Conservation (phyloP, 2,797 vertebrate genomes). For the Microctenopoma lineatum region DNA sequence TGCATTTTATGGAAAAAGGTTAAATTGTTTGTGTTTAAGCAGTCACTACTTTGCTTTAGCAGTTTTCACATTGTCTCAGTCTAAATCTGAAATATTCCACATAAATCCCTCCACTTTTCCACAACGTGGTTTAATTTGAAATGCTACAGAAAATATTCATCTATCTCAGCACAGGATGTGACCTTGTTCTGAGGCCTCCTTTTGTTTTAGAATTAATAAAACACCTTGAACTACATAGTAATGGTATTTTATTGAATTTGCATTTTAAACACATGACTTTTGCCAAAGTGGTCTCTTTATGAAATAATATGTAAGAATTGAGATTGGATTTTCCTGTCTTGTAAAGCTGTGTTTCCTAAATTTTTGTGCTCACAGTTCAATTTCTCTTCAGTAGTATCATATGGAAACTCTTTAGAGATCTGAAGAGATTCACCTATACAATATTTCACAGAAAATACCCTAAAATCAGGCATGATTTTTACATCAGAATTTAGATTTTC, state of each 20-base stretch:
- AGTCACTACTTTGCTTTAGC: constrained; percentile 23
- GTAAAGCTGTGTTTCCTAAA: neutral
- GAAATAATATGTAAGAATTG: neutral
- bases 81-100: constrained; percentile 30
- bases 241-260: constrained; percentile 5
- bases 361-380: neutral
- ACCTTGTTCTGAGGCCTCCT: constrained; percentile 17
- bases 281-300: neutral
- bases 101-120: constrained; percentile 15
- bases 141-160: constrained; percentile 8
- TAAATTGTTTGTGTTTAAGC: constrained; percentile 38
- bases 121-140: constrained; percentile 33
- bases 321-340: neutral
- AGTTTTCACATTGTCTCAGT: constrained; percentile 2
- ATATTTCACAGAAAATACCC: neutral
- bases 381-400: neutral
- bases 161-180: constrained; percentile 25
- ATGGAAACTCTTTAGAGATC: neutral
- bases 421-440: neutral
- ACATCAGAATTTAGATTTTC: neutral
- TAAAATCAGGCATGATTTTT: neutral
- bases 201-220: constrained; percentile 22
- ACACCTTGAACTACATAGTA: constrained; percentile 12
- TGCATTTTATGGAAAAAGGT: constrained; percentile 29
- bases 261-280: constrained; percentile 16